phyloP scores from a whole-genome alignment of 2,113 vertebrate species.

The Perccottus glenii region DNA sequence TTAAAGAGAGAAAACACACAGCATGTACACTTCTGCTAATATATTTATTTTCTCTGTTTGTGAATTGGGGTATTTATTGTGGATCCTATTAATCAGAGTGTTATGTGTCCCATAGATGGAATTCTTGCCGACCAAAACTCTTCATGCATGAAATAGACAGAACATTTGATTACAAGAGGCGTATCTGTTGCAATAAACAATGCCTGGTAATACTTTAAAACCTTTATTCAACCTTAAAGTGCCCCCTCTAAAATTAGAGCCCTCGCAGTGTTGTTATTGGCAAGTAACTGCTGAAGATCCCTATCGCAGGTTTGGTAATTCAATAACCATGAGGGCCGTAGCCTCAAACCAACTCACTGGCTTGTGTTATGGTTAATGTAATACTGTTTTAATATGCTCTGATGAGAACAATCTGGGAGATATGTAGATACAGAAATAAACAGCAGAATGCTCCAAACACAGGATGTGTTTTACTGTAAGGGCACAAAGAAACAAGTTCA shows the following conservation, averaged over 20 bases:
- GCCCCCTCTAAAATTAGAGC: constrained; percentile 70
- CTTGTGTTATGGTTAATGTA: constrained; percentile 62
- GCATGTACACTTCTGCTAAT: constrained; percentile 3
- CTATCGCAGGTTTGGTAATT: constrained; percentile 81
- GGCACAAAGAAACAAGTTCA: constrained; percentile 29
- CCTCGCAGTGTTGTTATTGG: constrained; percentile 81
- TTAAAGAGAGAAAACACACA: constrained; percentile 4
- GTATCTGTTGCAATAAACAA: constrained; percentile 63
- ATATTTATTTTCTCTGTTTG: constrained; percentile 18
- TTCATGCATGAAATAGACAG: constrained; percentile 62
- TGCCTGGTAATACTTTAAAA: constrained; percentile 71
- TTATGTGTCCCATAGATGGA: constrained; percentile 25
- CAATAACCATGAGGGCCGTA: constrained; percentile 79
- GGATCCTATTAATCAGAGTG: constrained; percentile 21
- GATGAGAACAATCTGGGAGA: constrained; percentile 62
- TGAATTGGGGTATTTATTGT: constrained; percentile 2
- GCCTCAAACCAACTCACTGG: constrained; percentile 57
- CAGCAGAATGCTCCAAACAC: constrained; percentile 28
- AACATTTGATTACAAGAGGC: constrained; percentile 60
- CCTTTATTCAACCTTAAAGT: constrained; percentile 67
- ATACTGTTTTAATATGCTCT: constrained; percentile 57
- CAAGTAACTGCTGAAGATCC: constrained; percentile 77
- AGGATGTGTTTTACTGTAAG: constrained; percentile 12
- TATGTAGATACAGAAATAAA: constrained; percentile 58
- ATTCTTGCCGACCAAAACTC: constrained; percentile 30